A percentile compares a stretch with the other conserved stretches of the same genome.
These are phyloP conservation scores for Esox niger DNA, from an alignment of 2,113 vertebrate genomes.

Conservation along the genomic window DNA sequence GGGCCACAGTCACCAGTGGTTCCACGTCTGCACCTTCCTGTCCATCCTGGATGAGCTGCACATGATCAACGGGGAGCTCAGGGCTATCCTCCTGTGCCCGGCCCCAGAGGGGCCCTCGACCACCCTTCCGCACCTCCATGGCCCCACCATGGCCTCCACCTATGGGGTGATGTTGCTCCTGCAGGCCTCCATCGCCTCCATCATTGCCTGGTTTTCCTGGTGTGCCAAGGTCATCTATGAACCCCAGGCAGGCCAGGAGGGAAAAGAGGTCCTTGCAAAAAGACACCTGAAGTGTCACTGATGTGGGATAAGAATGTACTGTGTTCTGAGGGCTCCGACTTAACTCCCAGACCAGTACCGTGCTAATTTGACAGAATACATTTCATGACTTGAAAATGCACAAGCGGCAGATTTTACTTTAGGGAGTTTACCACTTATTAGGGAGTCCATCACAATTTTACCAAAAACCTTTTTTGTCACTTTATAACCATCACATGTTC, in stretches of 20 bases:
- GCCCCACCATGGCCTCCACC: slow-evolving; percentile 62
- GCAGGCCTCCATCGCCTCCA: slow-evolving; percentile 68
- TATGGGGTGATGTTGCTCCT: slow-evolving; percentile 74
- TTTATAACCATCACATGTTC: too few relatives aligned
- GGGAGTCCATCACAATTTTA: too few relatives aligned
- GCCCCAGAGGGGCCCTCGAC: slow-evolving; percentile 38
- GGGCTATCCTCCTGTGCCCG: slow-evolving; percentile 59
- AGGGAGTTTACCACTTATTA: too few relatives aligned
- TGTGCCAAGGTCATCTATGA: slow-evolving; percentile 32
- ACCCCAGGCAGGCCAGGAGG: slow-evolving; percentile 37
- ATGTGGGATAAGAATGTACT: too few relatives aligned
- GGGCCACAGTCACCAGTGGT: slow-evolving; percentile 83
- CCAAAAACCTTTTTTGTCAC: too few relatives aligned
- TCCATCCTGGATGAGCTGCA: slow-evolving; percentile 78
- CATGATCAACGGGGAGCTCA: slow-evolving; percentile 76
- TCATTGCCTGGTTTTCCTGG: slow-evolving; percentile 72
- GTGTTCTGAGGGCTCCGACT: not conserved
- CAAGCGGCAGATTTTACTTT: too few relatives aligned
- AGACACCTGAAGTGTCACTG: not conserved
- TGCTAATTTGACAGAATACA: not conserved
- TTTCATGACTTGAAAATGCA: not conserved
- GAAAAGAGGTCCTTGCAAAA: slow-evolving; percentile 13
- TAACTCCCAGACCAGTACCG: too few relatives aligned
- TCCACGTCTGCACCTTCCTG: slow-evolving; percentile 78
- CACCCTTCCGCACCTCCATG: slow-evolving; percentile 37